Conservation (phyloP, 1,140 invertebrate species). For the Drosophila kurseongensis region DNA sequence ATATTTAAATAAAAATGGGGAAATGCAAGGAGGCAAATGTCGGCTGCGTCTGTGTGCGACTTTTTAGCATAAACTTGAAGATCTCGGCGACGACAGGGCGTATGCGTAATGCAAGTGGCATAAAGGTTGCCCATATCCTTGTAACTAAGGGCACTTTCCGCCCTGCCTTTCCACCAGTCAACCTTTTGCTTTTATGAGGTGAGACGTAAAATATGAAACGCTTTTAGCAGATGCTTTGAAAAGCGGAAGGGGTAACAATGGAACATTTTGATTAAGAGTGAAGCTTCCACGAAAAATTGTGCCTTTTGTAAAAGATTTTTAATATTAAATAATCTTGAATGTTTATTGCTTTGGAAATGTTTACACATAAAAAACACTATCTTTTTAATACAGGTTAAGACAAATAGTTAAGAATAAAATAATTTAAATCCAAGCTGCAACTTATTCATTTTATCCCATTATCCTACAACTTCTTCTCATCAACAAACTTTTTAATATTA, state of each 20-base stretch:
- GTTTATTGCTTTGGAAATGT: neutral
- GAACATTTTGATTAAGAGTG: neutral
- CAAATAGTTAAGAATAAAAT: too few species aligned
- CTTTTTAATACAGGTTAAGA: too few species aligned
- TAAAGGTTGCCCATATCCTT: slow-evolving; percentile 39
- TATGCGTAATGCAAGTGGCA: slow-evolving; percentile 58
- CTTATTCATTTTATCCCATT: too few species aligned
- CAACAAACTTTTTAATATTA: neutral
- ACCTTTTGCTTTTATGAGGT: slow-evolving; percentile 47
- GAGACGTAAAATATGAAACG: slow-evolving; percentile 65
- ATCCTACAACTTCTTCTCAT: too few species aligned
- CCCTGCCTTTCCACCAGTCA: slow-evolving; percentile 7
- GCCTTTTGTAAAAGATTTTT: neutral
- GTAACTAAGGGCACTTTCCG: slow-evolving; percentile 43
- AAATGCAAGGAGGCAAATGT: slow-evolving; percentile 62
- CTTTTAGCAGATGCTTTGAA: slow-evolving; percentile 46
- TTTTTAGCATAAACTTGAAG: slow-evolving; percentile 72
- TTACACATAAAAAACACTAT: too few species aligned
- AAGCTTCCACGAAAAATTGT: neutral
- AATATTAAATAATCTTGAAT: neutral
- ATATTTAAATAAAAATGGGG: slow-evolving; percentile 76
- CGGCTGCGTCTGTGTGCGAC: slow-evolving; percentile 33
- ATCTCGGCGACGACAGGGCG: slow-evolving; percentile 57
- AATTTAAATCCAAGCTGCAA: too few species aligned
- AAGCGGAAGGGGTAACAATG: slow-evolving; percentile 28